Base-by-base conservation (phyloP, 1,140 invertebrate species). In the Pseudomyrmex sp. region DNA sequence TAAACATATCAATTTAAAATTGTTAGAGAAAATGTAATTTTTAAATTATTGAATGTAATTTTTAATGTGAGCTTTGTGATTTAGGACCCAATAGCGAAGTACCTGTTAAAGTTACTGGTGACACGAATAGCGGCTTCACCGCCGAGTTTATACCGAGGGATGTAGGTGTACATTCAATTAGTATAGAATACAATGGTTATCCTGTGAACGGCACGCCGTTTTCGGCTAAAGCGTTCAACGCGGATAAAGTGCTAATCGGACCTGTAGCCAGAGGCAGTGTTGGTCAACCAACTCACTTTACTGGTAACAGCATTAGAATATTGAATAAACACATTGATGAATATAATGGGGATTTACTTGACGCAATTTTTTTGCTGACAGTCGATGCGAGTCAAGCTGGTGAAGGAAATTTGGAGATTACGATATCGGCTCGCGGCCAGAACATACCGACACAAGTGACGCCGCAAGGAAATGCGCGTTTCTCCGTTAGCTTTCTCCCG, bases 401-500 rank as follows among this genome's bases (percentile, higher is more conserved):
- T 15, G 99, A 99, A 95, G 99, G 99, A 62, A 99, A 99, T 94
- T 95, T 99, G 65, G 99, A 99, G 95, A 99, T 99, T 56, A 98
- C 98, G 23, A 99, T 99, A 85, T 98, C 97, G 84, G 98, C 98
- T 54, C 96, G 98, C 91, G 98, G 98, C 7, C 96, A 98, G 62
- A 99, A 99, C 92, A 98, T 99, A 87, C 98, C 98, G 18, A 99
- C 99, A 35, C 98, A 99, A 96, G 98, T 99, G n/a, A 98, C 98
- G 93, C 98, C 98, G 12, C 97, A 99, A 89, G 98, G 98, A 88
- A 96, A 96, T 90, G 96, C 96, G 73, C 96, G 98, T 87, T 99
- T 99, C 94, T 98, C 98, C 68, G 98, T 99, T 70, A 98, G 97
- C 85, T 99, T 99, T 93, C 97, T 99, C 72, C 99, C 99, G 46